Evolutionary conservation across 2,113 vertebrate species (phyloP), one percentile per base, ranked within the genome.

Genomic region (Acrocephalus kingi): DNA sequence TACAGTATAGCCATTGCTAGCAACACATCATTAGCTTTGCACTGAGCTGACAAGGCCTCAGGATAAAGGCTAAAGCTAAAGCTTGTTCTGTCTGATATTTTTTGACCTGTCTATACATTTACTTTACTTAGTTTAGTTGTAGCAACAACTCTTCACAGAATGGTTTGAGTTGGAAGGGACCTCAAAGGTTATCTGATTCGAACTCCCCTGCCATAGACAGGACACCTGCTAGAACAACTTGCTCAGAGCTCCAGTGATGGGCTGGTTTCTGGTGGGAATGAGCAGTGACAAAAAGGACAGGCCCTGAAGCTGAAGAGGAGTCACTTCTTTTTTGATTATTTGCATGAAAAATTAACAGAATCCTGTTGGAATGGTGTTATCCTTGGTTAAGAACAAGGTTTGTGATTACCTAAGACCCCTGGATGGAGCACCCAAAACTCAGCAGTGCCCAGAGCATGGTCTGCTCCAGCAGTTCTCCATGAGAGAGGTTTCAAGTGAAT

Each of bases 211-310:
- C 21, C 51, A 15, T 3, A 35, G 22, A 39, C 11, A 49, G 9
- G 16, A n/a, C 11, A 7, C 3, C 4, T 41, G 10, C 12, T 27
- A 13, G 28, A 20, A 10, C 12, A 54, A 9, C 15, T 23, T 69
- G 27, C 13, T 46, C 31, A 58, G 21, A 63, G 15, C 31, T 54
- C 43, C 43, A 23, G 21, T 51, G 31, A 8, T 37, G 56, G 61
- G 4, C 21, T 63, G 23, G 25, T 16, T 82, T 22, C 31, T 9
- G 0, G 6, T 43, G 12, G 12, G 11, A 4, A 4, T 45, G 24
- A 82, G n/a, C 27, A 56, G 45, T n/a, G 37, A 21, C n/a, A 35
- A 27, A 85, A 39, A 43, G 30, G 82, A 7, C 25, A 75, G 51
- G 45, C 58, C 30, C 41, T 46, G 54, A 81, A 78, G 63, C 6